A percentile compares a stretch with the other conserved stretches of the same genome.
phyloP scores from a whole-genome alignment of 2,797 vertebrate species.

The Channallabes apus region DNA sequence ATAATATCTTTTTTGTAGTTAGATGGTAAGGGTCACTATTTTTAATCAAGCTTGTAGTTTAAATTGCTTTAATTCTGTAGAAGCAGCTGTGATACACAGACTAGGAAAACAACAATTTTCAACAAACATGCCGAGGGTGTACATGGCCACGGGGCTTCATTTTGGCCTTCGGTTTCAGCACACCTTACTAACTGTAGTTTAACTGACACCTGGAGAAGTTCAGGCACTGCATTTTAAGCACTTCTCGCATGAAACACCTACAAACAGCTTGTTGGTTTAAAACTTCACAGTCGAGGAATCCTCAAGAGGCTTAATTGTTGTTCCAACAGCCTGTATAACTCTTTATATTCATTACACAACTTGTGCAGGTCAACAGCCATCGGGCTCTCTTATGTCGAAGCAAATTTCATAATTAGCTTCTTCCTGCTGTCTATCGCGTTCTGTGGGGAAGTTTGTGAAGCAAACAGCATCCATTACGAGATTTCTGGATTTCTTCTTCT shows the following conservation, averaged over 20 bases:
- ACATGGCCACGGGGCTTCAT: neutral
- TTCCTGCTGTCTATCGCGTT: neutral
- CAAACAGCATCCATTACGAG: neutral
- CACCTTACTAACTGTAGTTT: neutral
- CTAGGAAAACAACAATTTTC: neutral
- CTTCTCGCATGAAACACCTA: neutral
- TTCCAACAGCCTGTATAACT: slow-evolving; percentile 14
- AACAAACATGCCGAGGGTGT: neutral
- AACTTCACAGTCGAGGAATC: slow-evolving; percentile 13
- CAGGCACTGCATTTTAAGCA: neutral
- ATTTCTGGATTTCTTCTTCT: neutral
- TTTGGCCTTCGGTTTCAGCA: neutral
- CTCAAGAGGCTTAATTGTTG: slow-evolving; percentile 12
- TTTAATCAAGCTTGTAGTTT: neutral
- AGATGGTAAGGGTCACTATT: neutral
- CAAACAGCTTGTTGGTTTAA: slow-evolving; percentile 27
- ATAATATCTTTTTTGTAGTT: neutral
- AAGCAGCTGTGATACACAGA: neutral
- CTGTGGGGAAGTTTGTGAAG: neutral
- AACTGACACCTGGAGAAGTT: slow-evolving; percentile 15
- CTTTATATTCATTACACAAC: slow-evolving; percentile 21
- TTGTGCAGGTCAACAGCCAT: slow-evolving; percentile 23
- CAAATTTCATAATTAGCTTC: slow-evolving; percentile 11
- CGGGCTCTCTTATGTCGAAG: slow-evolving; percentile 11
- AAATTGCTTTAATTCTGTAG: neutral